Base-by-base conservation (phyloP, 2,888 invertebrate species). In the Tethea ocularis region DNA sequence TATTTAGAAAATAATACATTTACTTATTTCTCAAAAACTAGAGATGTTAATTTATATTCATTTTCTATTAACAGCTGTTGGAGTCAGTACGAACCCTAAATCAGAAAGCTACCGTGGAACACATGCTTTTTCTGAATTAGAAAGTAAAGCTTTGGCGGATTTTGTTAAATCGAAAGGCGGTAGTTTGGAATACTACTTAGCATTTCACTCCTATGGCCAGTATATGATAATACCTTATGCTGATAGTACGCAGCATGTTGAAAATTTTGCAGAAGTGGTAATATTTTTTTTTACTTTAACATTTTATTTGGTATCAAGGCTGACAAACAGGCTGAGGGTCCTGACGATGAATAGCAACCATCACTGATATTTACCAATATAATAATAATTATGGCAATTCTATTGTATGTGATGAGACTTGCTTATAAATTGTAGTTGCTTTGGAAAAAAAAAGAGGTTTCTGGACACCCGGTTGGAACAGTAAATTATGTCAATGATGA, bases 161-260 rank as follows among this genome's bases (percentile, higher is more conserved):
- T 92, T 88, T 53, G 67, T 94, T 0, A 68, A 60, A 0, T 68
- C 69, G 0, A 82, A 89, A 3, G 71, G 80, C 54, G 66, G 78
- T 0, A 72, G 86, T 5, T 68, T 94, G 2, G 85, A 84, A 20
- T 90, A 94, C 56, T 96, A 95, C 70, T 56, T 96, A 0, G 89
- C 94, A 0, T 94, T 96, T 61, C 96, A 96, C 74, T 94, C 95
- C 0, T 96, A 95, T 66, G 95, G 95, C 0, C 95, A 96, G 69
- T 91, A 82, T 36, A 79, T 95, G 60, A 88, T 95, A 0, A 82
- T 94, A 55, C 95, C 95, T 0, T 95, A 94, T 66, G 94, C 94
- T 0, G 80, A 92, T 58, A 63, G 71, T 0, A 79, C 66, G 0
- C 67, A 66, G 0, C 86, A 88, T 51, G 52, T 75, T 0, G 83